Conservation (phyloP, 2,888 invertebrate species). For the Cheilosia pagana region DNA sequence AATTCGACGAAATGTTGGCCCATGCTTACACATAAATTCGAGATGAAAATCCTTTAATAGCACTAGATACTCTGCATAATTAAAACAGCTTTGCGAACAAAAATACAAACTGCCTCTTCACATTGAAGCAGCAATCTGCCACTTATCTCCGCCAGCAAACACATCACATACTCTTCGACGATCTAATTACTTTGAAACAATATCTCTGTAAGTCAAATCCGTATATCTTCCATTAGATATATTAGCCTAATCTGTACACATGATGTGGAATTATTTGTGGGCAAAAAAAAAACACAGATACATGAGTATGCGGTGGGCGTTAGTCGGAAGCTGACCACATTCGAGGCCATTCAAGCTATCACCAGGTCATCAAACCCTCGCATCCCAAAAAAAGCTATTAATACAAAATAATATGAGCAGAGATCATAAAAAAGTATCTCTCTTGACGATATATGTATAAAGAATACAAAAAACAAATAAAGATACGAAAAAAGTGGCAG, state of each 20-base stretch:
- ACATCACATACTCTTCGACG: constrained; percentile 20
- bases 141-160: neutral
- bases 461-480: constrained; percentile 26
- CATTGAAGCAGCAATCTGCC: constrained; percentile 10
- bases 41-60: too few species aligned
- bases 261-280: constrained; percentile 37
- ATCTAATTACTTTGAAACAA: constrained; percentile 42
- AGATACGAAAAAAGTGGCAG: constrained; percentile 41
- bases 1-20: too few species aligned
- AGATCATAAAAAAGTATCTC: constrained; percentile 62
- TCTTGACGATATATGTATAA: constrained; percentile 33
- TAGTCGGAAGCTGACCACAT: constrained; percentile 74
- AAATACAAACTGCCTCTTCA: neutral
- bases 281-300: constrained; percentile 14
- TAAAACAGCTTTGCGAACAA: neutral
- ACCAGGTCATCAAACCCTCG: constrained; percentile 73
- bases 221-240: constrained; percentile 28
- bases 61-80: too few species aligned
- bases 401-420: constrained; percentile 62
- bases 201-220: constrained; percentile 9
- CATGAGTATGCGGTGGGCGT: constrained; percentile 67
- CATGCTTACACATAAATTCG: too few species aligned
- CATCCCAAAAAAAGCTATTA: constrained; percentile 70
- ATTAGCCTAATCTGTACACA: constrained; percentile 45
- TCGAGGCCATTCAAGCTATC: constrained; percentile 73